Conservation (phyloP, 2,888 invertebrate genomes). For the Synergus gifuensis region DNA sequence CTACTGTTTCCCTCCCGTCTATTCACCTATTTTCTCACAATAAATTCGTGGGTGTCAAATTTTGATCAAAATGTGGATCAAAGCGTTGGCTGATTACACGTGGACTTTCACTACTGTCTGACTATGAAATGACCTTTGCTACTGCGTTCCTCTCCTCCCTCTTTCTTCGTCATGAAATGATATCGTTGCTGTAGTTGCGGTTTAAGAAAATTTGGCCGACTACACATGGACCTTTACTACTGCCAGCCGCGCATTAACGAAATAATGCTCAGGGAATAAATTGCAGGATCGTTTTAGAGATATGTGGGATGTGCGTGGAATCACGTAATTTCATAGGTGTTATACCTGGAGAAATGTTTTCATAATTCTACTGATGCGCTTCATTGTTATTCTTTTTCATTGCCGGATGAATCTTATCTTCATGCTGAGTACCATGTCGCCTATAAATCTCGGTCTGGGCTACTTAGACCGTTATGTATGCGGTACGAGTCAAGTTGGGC, state of each 20-base stretch:
- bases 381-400: not conserved
- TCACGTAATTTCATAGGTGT: not conserved
- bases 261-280: not conserved
- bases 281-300: not conserved
- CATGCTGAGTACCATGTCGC: not conserved
- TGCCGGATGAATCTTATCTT: not conserved
- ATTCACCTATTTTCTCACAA: no score
- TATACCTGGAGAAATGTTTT: not conserved
- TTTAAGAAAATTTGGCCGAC: not conserved
- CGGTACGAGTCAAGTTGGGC: conserved; percentile 52
- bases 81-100: no score
- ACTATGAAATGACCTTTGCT: no score
- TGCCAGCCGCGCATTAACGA: not conserved
- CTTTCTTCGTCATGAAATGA: no score
- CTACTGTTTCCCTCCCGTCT: no score
- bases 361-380: not conserved
- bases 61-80: no score
- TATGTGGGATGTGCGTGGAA: not conserved
- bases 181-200: not conserved
- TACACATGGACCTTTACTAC: not conserved
- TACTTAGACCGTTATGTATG: conserved; percentile 53
- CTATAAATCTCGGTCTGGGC: conserved; percentile 50
- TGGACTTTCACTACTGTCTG: no score
- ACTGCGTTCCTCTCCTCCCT: no score
- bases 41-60: no score